Evolutionary conservation across 2,888 invertebrate genomes (phyloP).

Genomic region (Pyralis farinalis): DNA sequence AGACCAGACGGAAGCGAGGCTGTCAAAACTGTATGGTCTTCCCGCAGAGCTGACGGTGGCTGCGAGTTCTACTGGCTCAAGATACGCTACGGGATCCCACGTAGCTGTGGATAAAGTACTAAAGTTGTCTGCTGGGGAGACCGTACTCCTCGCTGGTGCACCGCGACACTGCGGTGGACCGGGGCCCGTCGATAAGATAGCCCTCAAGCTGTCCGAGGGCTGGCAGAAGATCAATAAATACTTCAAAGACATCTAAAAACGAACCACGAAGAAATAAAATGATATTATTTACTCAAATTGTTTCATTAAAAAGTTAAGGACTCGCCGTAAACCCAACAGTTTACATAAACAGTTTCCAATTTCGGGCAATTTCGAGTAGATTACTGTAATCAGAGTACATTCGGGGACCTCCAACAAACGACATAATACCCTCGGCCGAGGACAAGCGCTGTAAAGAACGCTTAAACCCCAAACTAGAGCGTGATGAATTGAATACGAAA

Average conservation of each 20-base stretch:
- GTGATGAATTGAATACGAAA: conserved; percentile 52
- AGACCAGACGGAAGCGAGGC: conserved; percentile 57
- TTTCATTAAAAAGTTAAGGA: neutral
- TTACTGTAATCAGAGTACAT: conserved; percentile 31
- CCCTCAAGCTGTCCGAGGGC: conserved; percentile 65
- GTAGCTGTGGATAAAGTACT: conserved; percentile 45
- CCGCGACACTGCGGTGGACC: conserved; percentile 69
- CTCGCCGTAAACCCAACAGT: conserved; percentile 2
- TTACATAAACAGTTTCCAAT: conserved; percentile 6
- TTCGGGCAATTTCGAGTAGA: conserved; percentile 30
- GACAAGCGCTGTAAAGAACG: conserved; percentile 30
- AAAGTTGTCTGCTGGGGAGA: conserved; percentile 54
- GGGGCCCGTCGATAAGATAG: conserved; percentile 70
- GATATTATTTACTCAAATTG: neutral
- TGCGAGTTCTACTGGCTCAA: conserved; percentile 52
- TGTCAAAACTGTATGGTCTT: conserved; percentile 63
- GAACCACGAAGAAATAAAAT: neutral
- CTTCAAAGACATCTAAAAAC: conserved; percentile 40
- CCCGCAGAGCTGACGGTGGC: conserved; percentile 62
- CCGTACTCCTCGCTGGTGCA: conserved; percentile 55
- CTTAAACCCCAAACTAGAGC: conserved; percentile 30
- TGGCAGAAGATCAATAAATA: conserved; percentile 76
- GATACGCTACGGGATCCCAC: conserved; percentile 47
- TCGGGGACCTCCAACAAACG: conserved; percentile 28
- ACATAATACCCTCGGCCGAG: conserved; percentile 34